Evolutionary conservation across 2,113 vertebrate genomes (phyloP).

Genomic region (Pelodiscus sinensis): DNA sequence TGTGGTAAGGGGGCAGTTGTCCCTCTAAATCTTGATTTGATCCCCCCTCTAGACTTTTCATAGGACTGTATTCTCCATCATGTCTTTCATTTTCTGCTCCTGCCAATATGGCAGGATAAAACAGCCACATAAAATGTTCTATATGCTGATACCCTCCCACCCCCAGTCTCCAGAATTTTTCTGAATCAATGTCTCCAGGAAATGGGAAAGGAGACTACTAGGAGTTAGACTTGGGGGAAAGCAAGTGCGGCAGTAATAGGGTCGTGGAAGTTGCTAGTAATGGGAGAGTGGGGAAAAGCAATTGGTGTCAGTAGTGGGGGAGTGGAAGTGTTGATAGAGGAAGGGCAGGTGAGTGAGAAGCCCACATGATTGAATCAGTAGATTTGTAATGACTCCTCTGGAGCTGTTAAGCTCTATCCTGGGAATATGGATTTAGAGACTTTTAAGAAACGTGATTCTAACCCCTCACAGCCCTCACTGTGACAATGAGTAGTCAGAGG

Average conservation of each 20-base stretch:
- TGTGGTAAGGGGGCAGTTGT: background rate
- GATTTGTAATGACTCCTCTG: background rate
- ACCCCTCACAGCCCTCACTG: background rate
- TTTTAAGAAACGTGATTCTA: background rate
- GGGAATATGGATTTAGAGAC: background rate
- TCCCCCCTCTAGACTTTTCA: background rate
- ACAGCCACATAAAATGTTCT: background rate
- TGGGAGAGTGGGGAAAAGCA: background rate
- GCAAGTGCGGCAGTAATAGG: background rate
- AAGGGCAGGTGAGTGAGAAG: background rate
- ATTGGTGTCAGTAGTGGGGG: background rate
- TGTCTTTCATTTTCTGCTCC: background rate
- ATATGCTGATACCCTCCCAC: background rate
- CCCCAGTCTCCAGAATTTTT: background rate
- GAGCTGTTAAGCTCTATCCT: background rate
- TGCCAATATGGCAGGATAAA: too few species aligned
- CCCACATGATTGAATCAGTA: rapidly evolving
- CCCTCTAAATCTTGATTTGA: too few species aligned
- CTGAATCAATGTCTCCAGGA: background rate
- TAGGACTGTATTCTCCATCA: background rate
- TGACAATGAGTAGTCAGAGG: background rate
- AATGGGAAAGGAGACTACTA: background rate
- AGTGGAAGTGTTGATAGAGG: background rate
- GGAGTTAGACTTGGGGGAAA: background rate
- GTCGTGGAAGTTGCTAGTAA: background rate